Base-by-base conservation (phyloP, 1,140 invertebrate genomes). In the Tetramorium parvispinum region DNA sequence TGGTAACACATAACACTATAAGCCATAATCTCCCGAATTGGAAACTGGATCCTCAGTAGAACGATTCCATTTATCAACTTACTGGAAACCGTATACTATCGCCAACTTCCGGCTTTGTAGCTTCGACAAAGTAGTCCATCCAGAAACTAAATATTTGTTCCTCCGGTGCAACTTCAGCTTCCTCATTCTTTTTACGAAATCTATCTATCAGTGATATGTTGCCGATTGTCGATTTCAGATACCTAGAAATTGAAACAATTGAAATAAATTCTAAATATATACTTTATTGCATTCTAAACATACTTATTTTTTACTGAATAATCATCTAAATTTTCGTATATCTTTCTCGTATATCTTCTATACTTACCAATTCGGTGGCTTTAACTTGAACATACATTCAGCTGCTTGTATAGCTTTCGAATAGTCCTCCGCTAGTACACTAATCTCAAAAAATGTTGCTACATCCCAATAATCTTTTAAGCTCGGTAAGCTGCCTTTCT, bases 391-490 rank as follows among this genome's bases (percentile, higher is more conserved):
- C 99, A 99, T 99, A 94, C 98, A 99, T 94, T 99, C 98, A 2
- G 99, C 98, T 21, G 99, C 99, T 95, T 99, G 98, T 91, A 99
- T 98, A 7, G 99, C 99, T 95, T 99, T 99, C 4, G 97, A 96
- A 95, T 99, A 99, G 94, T 99, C 98, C 95, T 99, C 98, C 18
- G 99, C 99, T 18, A 99, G 95, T 1, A 99, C 99, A 77, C 98
- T 99, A 79, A 99, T 99, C 95, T 99, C 99, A 95, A 99, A 99
- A 95, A 99, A 99, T 1, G 99, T 99, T 0, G 99, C 99, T 8
- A 99, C 99, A 95, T 99, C 99, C 99, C 99, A 99, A 93, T 99
- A 99, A 93, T 99, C 99, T 91, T 98, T 98, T 3, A 99, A 95
- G 24, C 98, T 98, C 0, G 97, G 97, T 21, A 99, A 94, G 93